These are phyloP conservation scores for Amiota mariae DNA, from an alignment of 2,888 invertebrate genomes.

Conservation along the genomic window DNA sequence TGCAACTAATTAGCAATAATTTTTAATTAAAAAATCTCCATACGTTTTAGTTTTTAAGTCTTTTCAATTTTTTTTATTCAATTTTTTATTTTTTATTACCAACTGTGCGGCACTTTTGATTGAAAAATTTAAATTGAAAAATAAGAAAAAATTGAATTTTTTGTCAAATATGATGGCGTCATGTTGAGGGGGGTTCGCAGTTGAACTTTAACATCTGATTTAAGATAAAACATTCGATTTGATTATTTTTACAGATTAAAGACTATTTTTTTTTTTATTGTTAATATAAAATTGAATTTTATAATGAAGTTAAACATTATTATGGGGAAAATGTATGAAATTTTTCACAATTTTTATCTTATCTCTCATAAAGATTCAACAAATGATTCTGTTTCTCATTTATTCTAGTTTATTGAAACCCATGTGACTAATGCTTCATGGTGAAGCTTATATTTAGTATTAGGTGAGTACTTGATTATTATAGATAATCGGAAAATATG, in stretches of 20 bases:
- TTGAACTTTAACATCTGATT: constrained; percentile 4
- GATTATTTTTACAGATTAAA: neutral
- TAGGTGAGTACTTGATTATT: no score
- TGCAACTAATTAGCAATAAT: constrained; percentile 27
- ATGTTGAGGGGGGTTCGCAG: neutral
- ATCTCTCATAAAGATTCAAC: no score
- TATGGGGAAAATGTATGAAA: no score
- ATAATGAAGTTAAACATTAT: no score
- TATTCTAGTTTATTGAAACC: no score
- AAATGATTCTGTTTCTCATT: no score
- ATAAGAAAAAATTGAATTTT: neutral
- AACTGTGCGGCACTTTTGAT: constrained; percentile 26
- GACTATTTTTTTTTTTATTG: neutral
- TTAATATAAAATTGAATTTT: no score
- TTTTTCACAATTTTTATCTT: no score
- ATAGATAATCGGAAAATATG: no score
- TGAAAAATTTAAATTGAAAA: neutral
- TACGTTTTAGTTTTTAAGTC: neutral
- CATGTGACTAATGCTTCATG: no score
- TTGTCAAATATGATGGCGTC: neutral
- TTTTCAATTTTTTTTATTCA: constrained; percentile 36
- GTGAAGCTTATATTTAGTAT: no score
- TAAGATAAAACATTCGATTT: neutral
- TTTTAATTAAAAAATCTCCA: constrained; percentile 41
- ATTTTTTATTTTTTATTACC: constrained; percentile 33